Evolutionary conservation across 2,113 vertebrate genomes (phyloP), one percentile per base, ranked within the genome.

Genomic region (Hassar affinis): DNA sequence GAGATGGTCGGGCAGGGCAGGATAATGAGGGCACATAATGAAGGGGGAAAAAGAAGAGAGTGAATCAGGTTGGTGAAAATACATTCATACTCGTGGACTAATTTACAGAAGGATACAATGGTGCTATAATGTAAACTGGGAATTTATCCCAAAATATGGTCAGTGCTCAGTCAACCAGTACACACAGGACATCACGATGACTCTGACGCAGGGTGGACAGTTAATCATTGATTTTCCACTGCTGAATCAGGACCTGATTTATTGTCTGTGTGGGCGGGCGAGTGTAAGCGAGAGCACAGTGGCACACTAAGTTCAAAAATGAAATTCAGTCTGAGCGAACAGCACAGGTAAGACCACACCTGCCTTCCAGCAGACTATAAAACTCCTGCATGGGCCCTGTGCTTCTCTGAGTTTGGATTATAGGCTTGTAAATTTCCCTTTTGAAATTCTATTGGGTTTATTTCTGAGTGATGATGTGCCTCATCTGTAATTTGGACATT

Each of bases 181-280:
- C 27, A 15, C 57, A 47, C 78, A 47, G 5, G 2, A 76, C 57
- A 7, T 42, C 78, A 61, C 54, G 18, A 14, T 18, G 6, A 27
- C n/a, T 82, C 69, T 59, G 80, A 74, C 42, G 6, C 54, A 15
- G 80, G 25, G 17, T 38, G 22, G 72, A 82, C 25, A 56, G 79
- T 47, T 75, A 59, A 35, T 74, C 18, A 82, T 77, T 83, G 81
- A 83, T 83, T 83, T 83, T 83, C 81, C 81, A 83, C 59, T 77
- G 47, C 45, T 57, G n/a, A 57, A 49, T 76, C 45, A 64, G 15
- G 38, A 33, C 59, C 81, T 52, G 57, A 25, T 75, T 75, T 72
- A 49, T 42, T 75, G 25, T 59, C 42, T 17, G 45, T 49, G 59
- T 62, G 42, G 66, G 42, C 47, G 78, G 30, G 54, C 42, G 59